Evolutionary conservation across 1,140 invertebrate species (phyloP).

Genomic region (Apis laboriosa): DNA sequence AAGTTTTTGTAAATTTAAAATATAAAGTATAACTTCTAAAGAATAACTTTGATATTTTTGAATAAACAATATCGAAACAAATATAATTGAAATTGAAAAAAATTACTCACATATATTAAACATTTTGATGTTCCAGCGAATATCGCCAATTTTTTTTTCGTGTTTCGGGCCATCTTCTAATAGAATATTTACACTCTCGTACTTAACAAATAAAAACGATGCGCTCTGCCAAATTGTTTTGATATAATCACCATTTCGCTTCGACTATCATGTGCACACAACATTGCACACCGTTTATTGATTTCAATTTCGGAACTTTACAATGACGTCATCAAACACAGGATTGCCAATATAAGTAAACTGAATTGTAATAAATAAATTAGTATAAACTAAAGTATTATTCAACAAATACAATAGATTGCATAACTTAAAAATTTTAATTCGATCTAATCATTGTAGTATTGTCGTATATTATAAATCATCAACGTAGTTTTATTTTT

Average conservation of each 20-base stretch:
- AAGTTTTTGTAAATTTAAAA: not conserved
- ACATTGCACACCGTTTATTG: slow-evolving; percentile 75
- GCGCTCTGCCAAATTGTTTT: slow-evolving; percentile 66
- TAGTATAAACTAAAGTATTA: not conserved
- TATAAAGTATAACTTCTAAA: not conserved
- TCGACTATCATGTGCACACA: slow-evolving; percentile 73
- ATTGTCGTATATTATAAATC: too few relatives aligned
- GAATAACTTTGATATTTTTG: not conserved
- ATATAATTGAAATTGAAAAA: slow-evolving; percentile 8
- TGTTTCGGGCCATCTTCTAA: slow-evolving; percentile 70
- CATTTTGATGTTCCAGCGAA: slow-evolving; percentile 76
- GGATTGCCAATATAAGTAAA: slow-evolving; percentile 25
- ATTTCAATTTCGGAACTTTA: slow-evolving; percentile 75
- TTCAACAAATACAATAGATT: not conserved
- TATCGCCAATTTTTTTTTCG: slow-evolving; percentile 77
- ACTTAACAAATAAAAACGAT: slow-evolving; percentile 59
- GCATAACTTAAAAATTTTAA: too few relatives aligned
- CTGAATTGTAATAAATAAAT: not conserved
- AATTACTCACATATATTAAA: slow-evolving; percentile 76
- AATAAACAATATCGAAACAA: not conserved
- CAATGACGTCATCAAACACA: slow-evolving; percentile 71
- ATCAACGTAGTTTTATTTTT: too few relatives aligned
- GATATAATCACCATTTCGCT: slow-evolving; percentile 75
- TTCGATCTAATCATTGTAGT: too few relatives aligned
- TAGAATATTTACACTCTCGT: slow-evolving; percentile 42